Evolutionary conservation across 1,140 invertebrate species (phyloP).

Genomic region (Listronotus oregonensis): DNA sequence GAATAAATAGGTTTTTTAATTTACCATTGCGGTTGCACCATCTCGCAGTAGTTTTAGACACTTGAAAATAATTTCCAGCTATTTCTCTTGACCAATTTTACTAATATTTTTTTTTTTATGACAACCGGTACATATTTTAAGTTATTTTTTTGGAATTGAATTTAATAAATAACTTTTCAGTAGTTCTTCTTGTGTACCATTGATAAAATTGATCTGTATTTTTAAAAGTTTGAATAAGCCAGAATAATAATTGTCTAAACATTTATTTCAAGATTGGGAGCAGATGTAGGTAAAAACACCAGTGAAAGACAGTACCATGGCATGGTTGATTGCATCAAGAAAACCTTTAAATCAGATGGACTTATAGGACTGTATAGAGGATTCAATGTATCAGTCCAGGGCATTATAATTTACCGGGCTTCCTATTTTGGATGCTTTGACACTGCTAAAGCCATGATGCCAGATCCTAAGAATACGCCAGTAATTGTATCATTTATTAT

Average conservation of each 20-base stretch:
- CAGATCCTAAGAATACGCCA: slow-evolving; percentile 80
- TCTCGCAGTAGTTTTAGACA: too few species aligned
- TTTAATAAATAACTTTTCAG: too few species aligned
- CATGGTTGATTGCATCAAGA: slow-evolving; percentile 79
- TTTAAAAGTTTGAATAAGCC: not conserved
- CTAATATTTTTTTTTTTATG: too few species aligned
- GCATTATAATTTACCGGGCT: slow-evolving; percentile 85
- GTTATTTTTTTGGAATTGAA: too few species aligned
- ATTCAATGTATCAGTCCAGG: slow-evolving; percentile 88
- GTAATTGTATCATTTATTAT: slow-evolving; percentile 80
- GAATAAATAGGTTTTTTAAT: too few species aligned
- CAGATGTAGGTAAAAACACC: slow-evolving; percentile 79
- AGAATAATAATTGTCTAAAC: too few species aligned
- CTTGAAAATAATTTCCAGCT: too few species aligned
- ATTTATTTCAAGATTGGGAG: slow-evolving; percentile 66
- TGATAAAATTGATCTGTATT: too few species aligned
- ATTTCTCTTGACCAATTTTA: too few species aligned
- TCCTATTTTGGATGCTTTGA: slow-evolving; percentile 94
- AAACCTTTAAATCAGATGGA: slow-evolving; percentile 85
- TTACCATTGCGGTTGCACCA: too few species aligned
- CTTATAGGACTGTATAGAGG: slow-evolving; percentile 84
- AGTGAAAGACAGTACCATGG: slow-evolving; percentile 80
- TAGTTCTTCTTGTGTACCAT: too few species aligned
- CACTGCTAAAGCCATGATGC: slow-evolving; percentile 85
- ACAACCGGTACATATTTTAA: too few species aligned